Base-by-base conservation (phyloP, 2,888 invertebrate genomes). In the Gnatocerus cornutus region DNA sequence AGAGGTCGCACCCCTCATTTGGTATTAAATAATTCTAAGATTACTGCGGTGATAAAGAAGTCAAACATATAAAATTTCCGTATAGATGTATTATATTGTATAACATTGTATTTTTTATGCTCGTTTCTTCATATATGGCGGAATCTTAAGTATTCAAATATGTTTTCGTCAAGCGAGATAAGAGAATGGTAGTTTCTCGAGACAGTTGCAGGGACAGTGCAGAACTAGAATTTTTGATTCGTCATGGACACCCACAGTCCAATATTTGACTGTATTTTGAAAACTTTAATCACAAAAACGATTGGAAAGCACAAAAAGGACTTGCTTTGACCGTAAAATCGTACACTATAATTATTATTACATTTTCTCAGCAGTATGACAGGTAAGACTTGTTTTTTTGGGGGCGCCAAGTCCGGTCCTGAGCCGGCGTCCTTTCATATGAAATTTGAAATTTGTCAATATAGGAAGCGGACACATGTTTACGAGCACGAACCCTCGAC, bases 401-500 rank as follows among this genome's bases (percentile, higher is more conserved):
- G 21, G 21, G 21, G 4, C 21, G 1, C 21, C 21, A 5, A 55
- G 45, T 46, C 55, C 62, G 48, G 39, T 43, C 45, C 55, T 61
- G 62, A 41, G 62, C 29, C 50, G 12, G 29, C 46, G 7, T 29
- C 48, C 64, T 56, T 21, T 21, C 48, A 65, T 78, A 78, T 76
- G 77, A 77, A 76, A 78, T 79, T 79, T 76, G 75, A 78, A 78
- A 79, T 77, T 78, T 78, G 77, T 78, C 79, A 77, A 78, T 79
- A 80, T 78, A 74, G 76, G 75, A 78, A 74, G 77, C 77, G 76
- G 78, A 77, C 79, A 79, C 78, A 79, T 79, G 79, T 81, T 81
- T 81, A 81, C 79, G 81, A 81, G 77, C 75, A 59, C 75, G 71
- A 76, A 76, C 80, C 79, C 79, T 77, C 77, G 76, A 78, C 77